Percentiles rank a stretch among this genome's conserved stretches.
phyloP scores from a whole-genome alignment of 2,113 vertebrate species.

The Paradoxurus hermaphroditus region DNA sequence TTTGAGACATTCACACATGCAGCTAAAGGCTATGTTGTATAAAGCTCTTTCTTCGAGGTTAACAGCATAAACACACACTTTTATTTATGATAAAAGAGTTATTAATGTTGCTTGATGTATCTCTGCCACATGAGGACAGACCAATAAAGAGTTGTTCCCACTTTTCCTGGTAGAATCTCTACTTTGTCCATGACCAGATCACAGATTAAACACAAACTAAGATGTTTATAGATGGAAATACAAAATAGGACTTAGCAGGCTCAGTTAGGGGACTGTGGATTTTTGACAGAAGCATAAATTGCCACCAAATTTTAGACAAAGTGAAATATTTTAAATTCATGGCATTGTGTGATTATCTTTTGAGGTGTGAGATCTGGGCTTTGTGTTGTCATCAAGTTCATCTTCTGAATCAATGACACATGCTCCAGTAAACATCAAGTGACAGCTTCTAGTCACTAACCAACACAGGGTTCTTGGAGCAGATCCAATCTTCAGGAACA shows the following conservation, averaged over 20 bases:
- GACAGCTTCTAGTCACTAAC: constrained; percentile 49
- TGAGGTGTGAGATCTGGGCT: constrained; percentile 52
- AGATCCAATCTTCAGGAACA: constrained; percentile 37
- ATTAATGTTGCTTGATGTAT: neutral
- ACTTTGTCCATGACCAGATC: neutral
- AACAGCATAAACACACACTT: neutral
- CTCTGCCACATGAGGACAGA: neutral
- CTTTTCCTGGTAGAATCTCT: neutral
- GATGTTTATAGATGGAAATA: neutral
- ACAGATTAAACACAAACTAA: neutral
- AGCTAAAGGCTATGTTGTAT: neutral
- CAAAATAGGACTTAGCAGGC: neutral
- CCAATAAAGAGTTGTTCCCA: neutral
- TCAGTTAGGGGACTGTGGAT: neutral
- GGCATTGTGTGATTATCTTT: neutral
- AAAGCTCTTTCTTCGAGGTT: constrained; percentile 19
- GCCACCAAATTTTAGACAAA: neutral
- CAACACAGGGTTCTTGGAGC: constrained; percentile 53
- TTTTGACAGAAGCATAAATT: neutral
- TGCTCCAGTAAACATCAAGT: constrained; percentile 62
- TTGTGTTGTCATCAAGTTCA: constrained; percentile 38
- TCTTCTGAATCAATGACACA: constrained; percentile 55
- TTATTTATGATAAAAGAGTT: neutral
- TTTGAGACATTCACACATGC: neutral
- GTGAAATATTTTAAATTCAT: constrained; percentile 40